Percentiles rank a stretch among this genome's conserved stretches.
phyloP scores from a whole-genome alignment of 2,797 vertebrate species.

The Coluber constrictor region DNA sequence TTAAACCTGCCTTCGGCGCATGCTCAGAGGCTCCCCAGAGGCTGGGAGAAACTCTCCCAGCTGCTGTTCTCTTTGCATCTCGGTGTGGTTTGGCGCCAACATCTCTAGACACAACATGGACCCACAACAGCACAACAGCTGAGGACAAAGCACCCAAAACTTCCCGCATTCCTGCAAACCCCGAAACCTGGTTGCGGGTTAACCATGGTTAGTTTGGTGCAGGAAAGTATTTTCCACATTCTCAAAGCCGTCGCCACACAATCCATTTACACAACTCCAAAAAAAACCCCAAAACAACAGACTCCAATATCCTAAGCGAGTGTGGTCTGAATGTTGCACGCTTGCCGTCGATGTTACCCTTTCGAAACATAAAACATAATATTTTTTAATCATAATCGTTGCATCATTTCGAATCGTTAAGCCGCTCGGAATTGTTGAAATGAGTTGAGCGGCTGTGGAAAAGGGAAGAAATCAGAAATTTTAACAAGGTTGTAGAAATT shows the following conservation, averaged over 20 bases:
- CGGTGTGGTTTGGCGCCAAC: not conserved
- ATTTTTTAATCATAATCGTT: too few species aligned
- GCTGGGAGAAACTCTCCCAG: not conserved
- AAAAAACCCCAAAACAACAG: too few species aligned
- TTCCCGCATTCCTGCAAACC: not conserved
- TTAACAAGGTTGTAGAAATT: too few species aligned
- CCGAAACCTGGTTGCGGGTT: not conserved
- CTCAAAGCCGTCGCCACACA: too few species aligned
- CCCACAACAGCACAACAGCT: not conserved
- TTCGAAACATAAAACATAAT: too few species aligned
- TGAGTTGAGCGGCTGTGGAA: not conserved
- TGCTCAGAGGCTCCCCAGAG: not conserved
- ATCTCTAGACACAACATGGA: not conserved
- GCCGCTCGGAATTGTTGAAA: not conserved
- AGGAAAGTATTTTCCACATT: not conserved
- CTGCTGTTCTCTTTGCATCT: not conserved
- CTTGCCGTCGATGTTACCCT: too few species aligned
- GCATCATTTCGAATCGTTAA: not conserved
- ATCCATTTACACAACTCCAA: too few species aligned
- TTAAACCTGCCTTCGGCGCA: not conserved
- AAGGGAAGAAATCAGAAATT: too few species aligned
- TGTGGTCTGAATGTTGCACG: too few species aligned
- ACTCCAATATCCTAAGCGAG: too few species aligned
- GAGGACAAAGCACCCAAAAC: not conserved
- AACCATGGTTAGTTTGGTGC: not conserved